Evolutionary conservation across 2,888 invertebrate species (phyloP).

Genomic region (Morinoia aosen): DNA sequence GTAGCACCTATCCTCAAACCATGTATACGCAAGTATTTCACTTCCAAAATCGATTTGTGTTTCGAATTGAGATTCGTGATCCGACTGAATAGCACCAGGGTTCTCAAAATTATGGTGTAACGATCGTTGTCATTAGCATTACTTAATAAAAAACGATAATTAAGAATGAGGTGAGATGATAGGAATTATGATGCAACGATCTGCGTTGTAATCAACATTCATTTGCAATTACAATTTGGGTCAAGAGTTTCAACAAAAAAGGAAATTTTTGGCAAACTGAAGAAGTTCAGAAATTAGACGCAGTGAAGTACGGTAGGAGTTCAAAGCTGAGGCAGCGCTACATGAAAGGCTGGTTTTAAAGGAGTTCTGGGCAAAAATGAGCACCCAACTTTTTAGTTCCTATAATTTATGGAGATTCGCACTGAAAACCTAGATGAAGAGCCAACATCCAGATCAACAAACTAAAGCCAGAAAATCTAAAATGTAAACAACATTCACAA

Average conservation of each 20-base stretch:
- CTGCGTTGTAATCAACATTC: not conserved
- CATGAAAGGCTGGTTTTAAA: not conserved
- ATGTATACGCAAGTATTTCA: not conserved
- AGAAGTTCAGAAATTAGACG: too few relatives aligned
- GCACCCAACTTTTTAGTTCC: not conserved
- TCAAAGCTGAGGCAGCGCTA: too few relatives aligned
- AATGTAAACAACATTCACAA: not conserved
- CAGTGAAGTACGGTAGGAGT: too few relatives aligned
- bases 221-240: not conserved
- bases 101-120: too few relatives aligned
- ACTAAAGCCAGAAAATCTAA: not conserved
- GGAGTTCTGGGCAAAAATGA: not conserved
- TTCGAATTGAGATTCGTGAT: too few relatives aligned
- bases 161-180: too few relatives aligned
- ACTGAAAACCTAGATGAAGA: not conserved
- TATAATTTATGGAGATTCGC: not conserved
- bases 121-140: too few relatives aligned
- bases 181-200: not conserved
- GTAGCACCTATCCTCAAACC: not conserved
- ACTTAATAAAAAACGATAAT: too few relatives aligned
- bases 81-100: too few relatives aligned
- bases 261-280: too few relatives aligned
- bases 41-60: not conserved
- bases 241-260: too few relatives aligned
- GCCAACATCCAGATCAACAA: not conserved